Percentiles rank a stretch among this genome's conserved stretches.
phyloP scores from a whole-genome alignment of 1,140 invertebrate species.

The Megathymus violae region DNA sequence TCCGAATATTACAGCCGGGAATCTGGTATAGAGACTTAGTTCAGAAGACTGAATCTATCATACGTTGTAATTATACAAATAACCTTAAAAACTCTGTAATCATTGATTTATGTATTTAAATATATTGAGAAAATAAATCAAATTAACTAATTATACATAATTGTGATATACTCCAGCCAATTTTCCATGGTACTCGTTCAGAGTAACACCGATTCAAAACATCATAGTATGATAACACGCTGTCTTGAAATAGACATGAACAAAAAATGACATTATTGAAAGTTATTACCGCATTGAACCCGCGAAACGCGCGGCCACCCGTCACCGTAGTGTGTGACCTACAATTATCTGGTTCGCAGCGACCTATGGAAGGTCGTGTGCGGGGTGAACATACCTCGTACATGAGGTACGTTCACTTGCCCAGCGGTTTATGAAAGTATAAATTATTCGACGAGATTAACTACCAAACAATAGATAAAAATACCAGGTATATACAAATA shows the following conservation, averaged over 20 bases:
- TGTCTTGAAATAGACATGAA: background rate
- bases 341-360: constrained; percentile 53
- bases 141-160: too few relatives aligned
- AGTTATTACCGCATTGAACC: constrained; percentile 31
- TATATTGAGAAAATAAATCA: too few relatives aligned
- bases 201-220: background rate
- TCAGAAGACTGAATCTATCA: too few relatives aligned
- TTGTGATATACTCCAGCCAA: too few relatives aligned
- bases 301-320: constrained; percentile 1
- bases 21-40: too few relatives aligned
- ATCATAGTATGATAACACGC: background rate
- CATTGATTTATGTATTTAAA: too few relatives aligned
- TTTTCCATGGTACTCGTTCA: too few relatives aligned
- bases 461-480: background rate
- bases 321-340: constrained; percentile 43
- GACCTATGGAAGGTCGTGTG: constrained; percentile 51
- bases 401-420: constrained; percentile 49
- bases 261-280: constrained; percentile 25
- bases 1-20: too few relatives aligned
- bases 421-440: constrained; percentile 11
- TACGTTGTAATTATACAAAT: too few relatives aligned
- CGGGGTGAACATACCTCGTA: constrained; percentile 64
- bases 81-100: too few relatives aligned
- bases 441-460: constrained; percentile 6
- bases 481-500: too few relatives aligned